Percentiles rank a stretch among this genome's conserved stretches.
Conservation (phyloP, 1,140 invertebrate species). For the Anastatus disparis region DNA sequence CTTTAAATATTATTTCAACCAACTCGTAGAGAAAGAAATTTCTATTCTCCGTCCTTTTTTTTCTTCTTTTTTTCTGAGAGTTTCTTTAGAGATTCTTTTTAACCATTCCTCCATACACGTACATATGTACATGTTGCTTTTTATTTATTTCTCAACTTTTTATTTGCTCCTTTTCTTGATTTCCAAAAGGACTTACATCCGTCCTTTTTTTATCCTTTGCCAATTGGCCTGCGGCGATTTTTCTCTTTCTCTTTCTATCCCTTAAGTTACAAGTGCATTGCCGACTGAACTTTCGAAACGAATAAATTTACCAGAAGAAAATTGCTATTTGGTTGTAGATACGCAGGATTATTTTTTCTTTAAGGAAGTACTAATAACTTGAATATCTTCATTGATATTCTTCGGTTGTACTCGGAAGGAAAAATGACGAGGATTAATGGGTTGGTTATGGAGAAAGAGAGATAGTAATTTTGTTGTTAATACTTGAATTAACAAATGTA, state of each 20-base stretch:
- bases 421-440: too few species aligned
- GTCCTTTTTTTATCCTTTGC: background rate
- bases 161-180: background rate
- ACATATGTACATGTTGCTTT: too few species aligned
- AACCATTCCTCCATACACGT: too few species aligned
- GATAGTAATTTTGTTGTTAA: background rate
- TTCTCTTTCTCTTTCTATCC: background rate
- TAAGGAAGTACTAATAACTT: too few species aligned
- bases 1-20: slow-evolving; percentile 43
- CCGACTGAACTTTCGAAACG: background rate
- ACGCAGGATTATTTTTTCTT: too few species aligned
- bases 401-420: too few species aligned
- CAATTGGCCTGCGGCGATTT: background rate
- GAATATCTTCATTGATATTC: too few species aligned
- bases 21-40: background rate
- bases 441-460: background rate
- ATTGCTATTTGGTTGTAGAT: background rate
- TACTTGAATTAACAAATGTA: too few species aligned
- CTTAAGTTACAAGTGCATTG: too few species aligned
- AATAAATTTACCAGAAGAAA: background rate
- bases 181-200: background rate
- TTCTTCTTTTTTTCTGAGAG: background rate
- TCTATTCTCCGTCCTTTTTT: background rate
- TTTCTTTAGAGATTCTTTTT: too few species aligned
- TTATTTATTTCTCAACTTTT: too few species aligned